Conservation (phyloP, 2,113 vertebrate genomes). For the Pimephales promelas region DNA sequence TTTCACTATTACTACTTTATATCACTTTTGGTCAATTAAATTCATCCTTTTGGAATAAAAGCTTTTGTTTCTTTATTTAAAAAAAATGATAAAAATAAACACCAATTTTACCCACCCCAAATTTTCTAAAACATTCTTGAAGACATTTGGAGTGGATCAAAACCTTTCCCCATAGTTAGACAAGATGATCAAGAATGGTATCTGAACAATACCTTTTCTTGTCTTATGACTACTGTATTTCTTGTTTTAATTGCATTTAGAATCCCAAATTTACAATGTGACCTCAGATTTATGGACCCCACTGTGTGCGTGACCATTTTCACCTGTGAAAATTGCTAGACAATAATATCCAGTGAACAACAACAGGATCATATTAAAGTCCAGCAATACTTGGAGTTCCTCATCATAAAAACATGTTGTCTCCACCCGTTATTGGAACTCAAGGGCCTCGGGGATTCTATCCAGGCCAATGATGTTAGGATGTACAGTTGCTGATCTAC, state of each 20-base stretch:
- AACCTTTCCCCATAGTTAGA: no score
- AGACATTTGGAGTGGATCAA: no score
- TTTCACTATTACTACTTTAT: no score
- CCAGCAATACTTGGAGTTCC: neutral
- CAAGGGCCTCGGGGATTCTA: slow-evolving; percentile 18
- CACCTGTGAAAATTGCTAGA: neutral
- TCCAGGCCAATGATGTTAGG: slow-evolving; percentile 44
- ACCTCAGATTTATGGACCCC: no score
- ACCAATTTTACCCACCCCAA: neutral
- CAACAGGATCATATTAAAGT: neutral
- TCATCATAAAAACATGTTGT: slow-evolving; percentile 42
- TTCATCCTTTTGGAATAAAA: neutral
- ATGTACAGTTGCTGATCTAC: slow-evolving; percentile 46
- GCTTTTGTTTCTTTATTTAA: neutral
- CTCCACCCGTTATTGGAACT: slow-evolving; percentile 23
- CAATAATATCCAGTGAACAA: slow-evolving; percentile 17
- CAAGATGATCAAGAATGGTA: no score
- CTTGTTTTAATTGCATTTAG: neutral
- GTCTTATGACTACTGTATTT: no score
- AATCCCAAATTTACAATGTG: neutral
- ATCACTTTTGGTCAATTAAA: neutral
- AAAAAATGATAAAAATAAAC: no score
- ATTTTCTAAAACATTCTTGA: neutral
- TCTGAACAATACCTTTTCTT: no score
- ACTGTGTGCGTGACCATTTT: neutral